phyloP scores from a whole-genome alignment of 2,797 vertebrate genomes.

The Octomys mimax region DNA sequence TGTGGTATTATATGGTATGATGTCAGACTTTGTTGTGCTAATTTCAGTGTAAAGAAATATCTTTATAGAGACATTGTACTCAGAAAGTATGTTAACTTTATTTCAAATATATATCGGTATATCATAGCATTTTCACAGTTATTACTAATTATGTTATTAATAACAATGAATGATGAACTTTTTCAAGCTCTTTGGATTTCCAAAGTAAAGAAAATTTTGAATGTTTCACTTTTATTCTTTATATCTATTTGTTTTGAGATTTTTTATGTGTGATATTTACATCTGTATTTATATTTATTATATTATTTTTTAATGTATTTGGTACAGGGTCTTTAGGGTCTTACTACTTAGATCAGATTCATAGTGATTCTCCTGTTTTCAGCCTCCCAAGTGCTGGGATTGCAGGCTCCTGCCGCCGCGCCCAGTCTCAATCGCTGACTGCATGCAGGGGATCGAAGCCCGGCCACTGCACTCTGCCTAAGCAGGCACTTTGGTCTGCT shows the following conservation, averaged over 20 bases:
- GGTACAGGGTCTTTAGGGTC: no score
- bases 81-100: not conserved
- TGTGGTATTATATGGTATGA: not conserved
- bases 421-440: no score
- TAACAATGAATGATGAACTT: not conserved
- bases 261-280: not conserved
- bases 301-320: no score
- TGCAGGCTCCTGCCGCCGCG: no score
- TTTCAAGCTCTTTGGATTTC: not conserved
- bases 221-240: not conserved
- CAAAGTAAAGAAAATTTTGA: not conserved
- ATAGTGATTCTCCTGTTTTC: no score
- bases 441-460: no score
- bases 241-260: not conserved
- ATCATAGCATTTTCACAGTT: not conserved
- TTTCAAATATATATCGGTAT: not conserved
- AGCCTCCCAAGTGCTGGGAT: no score
- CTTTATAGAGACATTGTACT: not conserved
- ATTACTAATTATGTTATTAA: not conserved
- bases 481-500: no score
- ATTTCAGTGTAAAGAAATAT: not conserved
- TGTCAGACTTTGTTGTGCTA: not conserved
- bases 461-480: no score
- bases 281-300: not conserved
- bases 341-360: no score